Evolutionary conservation across 2,113 vertebrate genomes (phyloP).

Genomic region (Chrysochloris asiatica): DNA sequence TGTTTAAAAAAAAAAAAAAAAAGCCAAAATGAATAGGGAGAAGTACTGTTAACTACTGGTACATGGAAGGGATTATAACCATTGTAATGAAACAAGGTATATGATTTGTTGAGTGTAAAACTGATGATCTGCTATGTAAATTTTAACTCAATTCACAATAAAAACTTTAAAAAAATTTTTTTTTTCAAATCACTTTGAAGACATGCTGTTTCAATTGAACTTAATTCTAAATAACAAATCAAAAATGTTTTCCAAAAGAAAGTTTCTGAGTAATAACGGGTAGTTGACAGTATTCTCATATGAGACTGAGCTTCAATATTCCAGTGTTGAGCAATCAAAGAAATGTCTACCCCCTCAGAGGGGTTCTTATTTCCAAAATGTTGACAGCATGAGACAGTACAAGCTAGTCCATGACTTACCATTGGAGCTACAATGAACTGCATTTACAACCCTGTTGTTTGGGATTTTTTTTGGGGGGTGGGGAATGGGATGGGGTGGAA

Average conservation of each 20-base stretch:
- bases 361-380: slow-evolving; percentile 33
- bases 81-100: too few species aligned
- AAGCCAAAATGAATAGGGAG: too few species aligned
- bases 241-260: slow-evolving; percentile 57
- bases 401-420: not conserved
- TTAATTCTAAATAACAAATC: slow-evolving; percentile 61
- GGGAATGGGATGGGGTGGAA: too few species aligned
- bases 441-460: not conserved
- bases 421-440: not conserved
- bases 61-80: too few species aligned
- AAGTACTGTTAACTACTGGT: too few species aligned
- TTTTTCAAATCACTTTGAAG: slow-evolving; percentile 57
- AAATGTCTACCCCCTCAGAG: not conserved
- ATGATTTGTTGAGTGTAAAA: too few species aligned
- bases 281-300: not conserved
- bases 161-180: too few species aligned
- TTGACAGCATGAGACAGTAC: not conserved
- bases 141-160: too few species aligned
- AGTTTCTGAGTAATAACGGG: slow-evolving; percentile 28
- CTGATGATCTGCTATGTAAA: too few species aligned
- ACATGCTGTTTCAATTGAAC: slow-evolving; percentile 44
- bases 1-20: too few species aligned
- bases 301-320: not conserved
- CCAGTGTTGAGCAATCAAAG: not conserved
- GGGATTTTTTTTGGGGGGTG: too few species aligned